Evolutionary conservation across 1,140 invertebrate species (phyloP), one percentile per base, ranked within the genome.

Genomic region (Aculops lycopersici): DNA sequence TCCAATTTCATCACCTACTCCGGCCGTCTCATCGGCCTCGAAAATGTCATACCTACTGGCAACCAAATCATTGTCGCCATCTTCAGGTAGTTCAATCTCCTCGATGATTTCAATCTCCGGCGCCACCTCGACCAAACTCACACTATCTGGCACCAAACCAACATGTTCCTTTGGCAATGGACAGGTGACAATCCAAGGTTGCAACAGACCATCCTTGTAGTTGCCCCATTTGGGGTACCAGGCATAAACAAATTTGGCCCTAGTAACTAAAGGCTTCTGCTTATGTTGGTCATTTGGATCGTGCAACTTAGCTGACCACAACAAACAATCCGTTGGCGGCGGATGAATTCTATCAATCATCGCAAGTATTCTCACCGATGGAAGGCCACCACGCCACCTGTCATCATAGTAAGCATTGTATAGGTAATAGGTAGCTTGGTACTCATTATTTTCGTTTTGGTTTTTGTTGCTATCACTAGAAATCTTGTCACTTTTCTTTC

Each of bases 201-300:
- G 79, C 48, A 81, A 74, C 37, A 83, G 73, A 4, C 74, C 75
- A 53, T 83, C 72, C 51, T 78, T 76, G 55, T 83, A 83, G 55
- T 86, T 86, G 17, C 79, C 79, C 79, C 79, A 86, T 54, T 80
- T 81, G 40, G 71, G 69, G 52, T 79, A 77, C 80, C 80, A 88
- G 45, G 83, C 75, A 52, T 84, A 84, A 50, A 81, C 83, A 57
- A 84, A 86, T 53, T 48, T 46, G 13, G 53, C 52, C 48, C 73
- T 73, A 3, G 75, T 67, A 17, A 84, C 65, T 2, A 72, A 68
- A 8, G 72, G 72, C 46, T 74, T 71, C 43, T 69, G 71, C 44
- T 72, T 67, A 16, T 70, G 69, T 35, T 79, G 73, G 24, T 8
- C 8, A 31, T n/a, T 8, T 31, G 8, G 8, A 31, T 8, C 24